Conservation (phyloP, 2,888 invertebrate species). For the Amphiduros pacificus region DNA sequence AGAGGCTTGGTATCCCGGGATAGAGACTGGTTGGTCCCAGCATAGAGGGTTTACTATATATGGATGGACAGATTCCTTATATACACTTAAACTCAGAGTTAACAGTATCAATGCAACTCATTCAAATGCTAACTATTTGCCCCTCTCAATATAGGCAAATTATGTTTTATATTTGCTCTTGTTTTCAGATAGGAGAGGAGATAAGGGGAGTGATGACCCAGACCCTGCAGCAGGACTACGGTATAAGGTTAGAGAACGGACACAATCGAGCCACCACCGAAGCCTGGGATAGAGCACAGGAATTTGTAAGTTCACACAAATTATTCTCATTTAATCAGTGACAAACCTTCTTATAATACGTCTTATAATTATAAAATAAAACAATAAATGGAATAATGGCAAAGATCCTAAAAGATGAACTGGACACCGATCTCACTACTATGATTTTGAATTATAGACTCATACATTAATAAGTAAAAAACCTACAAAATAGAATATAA, state of each 20-base stretch:
- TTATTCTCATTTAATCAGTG: not conserved
- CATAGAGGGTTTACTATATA: too few relatives aligned
- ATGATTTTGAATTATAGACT: not conserved
- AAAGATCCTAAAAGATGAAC: too few relatives aligned
- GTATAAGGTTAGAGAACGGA: slow-evolving; percentile 21
- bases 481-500: not conserved
- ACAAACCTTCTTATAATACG: not conserved
- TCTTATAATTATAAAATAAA: too few relatives aligned
- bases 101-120: not conserved
- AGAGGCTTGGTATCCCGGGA: too few relatives aligned
- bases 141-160: not conserved
- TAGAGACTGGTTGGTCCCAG: too few relatives aligned
- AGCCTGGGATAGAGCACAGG: slow-evolving; percentile 30
- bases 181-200: slow-evolving; percentile 25
- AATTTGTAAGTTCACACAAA: slow-evolving; percentile 15
- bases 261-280: slow-evolving; percentile 27
- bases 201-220: slow-evolving; percentile 25
- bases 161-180: not conserved
- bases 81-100: too few relatives aligned
- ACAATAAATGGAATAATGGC: too few relatives aligned
- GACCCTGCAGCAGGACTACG: slow-evolving; percentile 28
- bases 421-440: too few relatives aligned
- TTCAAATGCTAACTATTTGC: not conserved
- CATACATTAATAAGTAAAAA: not conserved
- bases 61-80: too few relatives aligned